Conservation (phyloP, 2,113 vertebrate genomes). For the Gnathonemus echidnorhynchus region DNA sequence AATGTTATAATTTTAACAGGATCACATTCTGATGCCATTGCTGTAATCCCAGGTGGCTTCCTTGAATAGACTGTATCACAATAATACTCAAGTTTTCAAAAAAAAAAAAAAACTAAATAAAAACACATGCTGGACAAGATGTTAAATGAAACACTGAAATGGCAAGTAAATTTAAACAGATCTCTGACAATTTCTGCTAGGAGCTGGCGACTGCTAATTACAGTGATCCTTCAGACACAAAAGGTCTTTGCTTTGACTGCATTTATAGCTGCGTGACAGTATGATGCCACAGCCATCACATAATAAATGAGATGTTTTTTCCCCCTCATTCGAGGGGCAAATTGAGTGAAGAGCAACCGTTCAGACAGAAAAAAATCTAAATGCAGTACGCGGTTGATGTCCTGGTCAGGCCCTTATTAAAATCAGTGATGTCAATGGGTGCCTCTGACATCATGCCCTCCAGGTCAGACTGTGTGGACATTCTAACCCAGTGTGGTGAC, state of each 20-base stretch:
- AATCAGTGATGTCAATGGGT: neutral
- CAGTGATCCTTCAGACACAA: constrained; percentile 2
- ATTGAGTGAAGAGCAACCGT: neutral
- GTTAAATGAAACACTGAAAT: constrained; percentile 27
- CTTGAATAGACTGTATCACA: neutral
- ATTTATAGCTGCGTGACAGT: neutral
- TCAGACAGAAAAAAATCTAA: neutral
- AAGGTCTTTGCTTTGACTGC: neutral
- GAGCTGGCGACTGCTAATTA: neutral
- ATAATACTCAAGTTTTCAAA: neutral
- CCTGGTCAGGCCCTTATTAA: neutral
- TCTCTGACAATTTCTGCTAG: constrained; percentile 16
- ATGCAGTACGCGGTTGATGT: neutral
- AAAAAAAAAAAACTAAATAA: neutral
- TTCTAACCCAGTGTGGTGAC: constrained; percentile 92
- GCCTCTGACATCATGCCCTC: neutral
- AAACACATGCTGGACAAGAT: constrained; percentile 11
- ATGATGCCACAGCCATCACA: neutral
- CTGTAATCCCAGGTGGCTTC: constrained; percentile 12
- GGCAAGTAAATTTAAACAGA: constrained; percentile 9
- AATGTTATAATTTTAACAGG: neutral
- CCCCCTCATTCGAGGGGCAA: neutral
- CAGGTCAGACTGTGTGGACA: constrained; percentile 95
- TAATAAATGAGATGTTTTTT: neutral
- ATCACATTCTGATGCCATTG: neutral